Evolutionary conservation across 2,113 vertebrate genomes (phyloP).

Genomic region (Corapipo altera): DNA sequence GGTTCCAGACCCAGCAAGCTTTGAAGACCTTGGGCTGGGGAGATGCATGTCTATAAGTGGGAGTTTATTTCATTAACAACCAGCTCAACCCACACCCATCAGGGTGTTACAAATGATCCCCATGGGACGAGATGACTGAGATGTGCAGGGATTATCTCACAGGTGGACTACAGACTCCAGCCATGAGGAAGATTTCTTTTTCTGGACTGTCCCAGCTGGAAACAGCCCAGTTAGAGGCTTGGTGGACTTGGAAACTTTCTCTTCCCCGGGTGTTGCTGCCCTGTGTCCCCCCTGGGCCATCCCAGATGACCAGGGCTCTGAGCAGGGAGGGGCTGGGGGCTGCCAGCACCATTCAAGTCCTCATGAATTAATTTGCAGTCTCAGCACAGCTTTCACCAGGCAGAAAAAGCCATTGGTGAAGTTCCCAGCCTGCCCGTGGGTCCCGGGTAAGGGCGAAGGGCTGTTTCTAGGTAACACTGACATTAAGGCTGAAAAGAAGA

Average conservation of each 20-base stretch:
- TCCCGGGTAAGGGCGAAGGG: background rate
- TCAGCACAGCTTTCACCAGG: background rate
- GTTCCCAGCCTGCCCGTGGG: background rate
- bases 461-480: conserved; percentile 45
- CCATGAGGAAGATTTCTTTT: accelerated
- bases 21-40: background rate
- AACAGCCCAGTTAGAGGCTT: background rate
- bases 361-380: background rate
- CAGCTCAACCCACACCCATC: accelerated
- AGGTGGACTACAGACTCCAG: too few relatives aligned
- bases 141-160: background rate
- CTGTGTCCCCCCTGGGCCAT: background rate
- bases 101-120: accelerated
- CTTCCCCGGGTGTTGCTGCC: background rate
- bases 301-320: background rate
- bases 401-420: background rate
- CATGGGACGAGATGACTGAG: background rate
- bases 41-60: background rate
- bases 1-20: background rate
- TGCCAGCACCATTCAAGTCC: background rate
- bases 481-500: background rate
- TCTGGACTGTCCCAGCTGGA: background rate
- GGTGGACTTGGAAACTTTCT: background rate
- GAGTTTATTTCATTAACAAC: background rate
- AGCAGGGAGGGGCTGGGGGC: background rate